Evolutionary conservation across 2,797 vertebrate species (phyloP), one percentile per base, ranked within the genome.

Genomic region (Galago senegalensis): DNA sequence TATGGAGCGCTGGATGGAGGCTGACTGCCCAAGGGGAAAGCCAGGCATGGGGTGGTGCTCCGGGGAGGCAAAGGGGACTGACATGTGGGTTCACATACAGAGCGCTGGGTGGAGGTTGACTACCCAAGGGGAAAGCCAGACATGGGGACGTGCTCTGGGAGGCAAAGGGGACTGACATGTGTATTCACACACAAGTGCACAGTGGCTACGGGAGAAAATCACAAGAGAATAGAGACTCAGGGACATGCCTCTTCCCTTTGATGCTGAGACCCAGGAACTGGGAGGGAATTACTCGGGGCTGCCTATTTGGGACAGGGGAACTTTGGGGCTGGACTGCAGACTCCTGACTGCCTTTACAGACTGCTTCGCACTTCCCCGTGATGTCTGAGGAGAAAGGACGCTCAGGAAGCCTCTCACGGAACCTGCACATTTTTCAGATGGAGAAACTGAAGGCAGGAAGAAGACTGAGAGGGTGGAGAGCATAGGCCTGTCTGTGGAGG

Each of bases 391-490:
- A 89, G 34, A 46, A 70, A 82, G 43, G 18, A 77, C 3, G 20
- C 46, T 69, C 46, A 17, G 23, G 49, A 70, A 58, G 8, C 11
- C n/a, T 79, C 37, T 12, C 25, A n/a, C 23, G 65, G 23, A 81
- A 80, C 43, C 37, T 87, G 65, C 31, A 34, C 23, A 29, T 37
- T 89, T 92, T 61, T 70, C 49, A 80, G 65, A 31, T 69, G 65
- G 49, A 34, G 61, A 87, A 67, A 72, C 34, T 23, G 58, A 92
- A 73, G 63, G 14, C 60, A 61, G 73, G 73, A 63, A 85, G 65
- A 77, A 83, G n/a, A 69, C 9, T 16, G 27, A 69, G 27, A 60
- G 18, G 31, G 20, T 21, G 6, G 31, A 4, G 69, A 69, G n/a
- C 1, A 27, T 27, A 81, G 58, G 16, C 1, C 20, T 17, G 17